Evolutionary conservation across 2,113 vertebrate species (phyloP).

Genomic region (Cisticola juncidis): DNA sequence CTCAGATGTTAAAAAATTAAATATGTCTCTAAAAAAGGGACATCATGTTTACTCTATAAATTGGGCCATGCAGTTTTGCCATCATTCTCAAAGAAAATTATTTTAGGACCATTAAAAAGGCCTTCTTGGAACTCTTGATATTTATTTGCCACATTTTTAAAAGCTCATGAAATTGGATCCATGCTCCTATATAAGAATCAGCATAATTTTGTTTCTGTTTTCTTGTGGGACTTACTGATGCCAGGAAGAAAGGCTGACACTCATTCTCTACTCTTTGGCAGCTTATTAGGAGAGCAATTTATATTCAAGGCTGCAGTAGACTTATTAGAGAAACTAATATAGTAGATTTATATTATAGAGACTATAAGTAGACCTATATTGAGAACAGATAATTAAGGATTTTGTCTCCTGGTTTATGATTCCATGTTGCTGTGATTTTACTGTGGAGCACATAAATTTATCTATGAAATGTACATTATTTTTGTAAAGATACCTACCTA

Average conservation of each 20-base stretch:
- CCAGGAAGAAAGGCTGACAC: background rate
- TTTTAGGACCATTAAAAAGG: background rate
- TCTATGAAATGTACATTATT: background rate
- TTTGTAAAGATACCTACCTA: slow-evolving; percentile 79
- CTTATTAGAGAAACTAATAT: too few relatives aligned
- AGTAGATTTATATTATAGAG: too few relatives aligned
- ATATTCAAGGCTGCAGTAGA: background rate
- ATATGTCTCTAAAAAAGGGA: background rate
- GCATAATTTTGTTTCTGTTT: background rate
- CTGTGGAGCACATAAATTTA: background rate
- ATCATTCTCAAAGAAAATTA: background rate
- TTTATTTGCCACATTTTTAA: background rate
- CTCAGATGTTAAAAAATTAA: background rate
- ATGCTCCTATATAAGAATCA: background rate
- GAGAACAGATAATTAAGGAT: background rate
- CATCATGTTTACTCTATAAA: background rate
- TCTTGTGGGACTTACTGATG: background rate
- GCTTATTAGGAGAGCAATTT: background rate
- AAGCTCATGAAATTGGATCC: background rate
- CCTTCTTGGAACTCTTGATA: background rate
- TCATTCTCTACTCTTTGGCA: background rate
- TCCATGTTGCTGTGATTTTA: background rate
- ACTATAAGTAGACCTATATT: too few relatives aligned
- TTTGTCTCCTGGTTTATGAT: background rate
- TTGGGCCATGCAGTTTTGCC: background rate